Evolutionary conservation across 30 jellyfish, hydroid and myxozoan genomes (phyloP), one percentile per base, ranked within the genome.

Genomic region (Cassiopea andromeda): DNA sequence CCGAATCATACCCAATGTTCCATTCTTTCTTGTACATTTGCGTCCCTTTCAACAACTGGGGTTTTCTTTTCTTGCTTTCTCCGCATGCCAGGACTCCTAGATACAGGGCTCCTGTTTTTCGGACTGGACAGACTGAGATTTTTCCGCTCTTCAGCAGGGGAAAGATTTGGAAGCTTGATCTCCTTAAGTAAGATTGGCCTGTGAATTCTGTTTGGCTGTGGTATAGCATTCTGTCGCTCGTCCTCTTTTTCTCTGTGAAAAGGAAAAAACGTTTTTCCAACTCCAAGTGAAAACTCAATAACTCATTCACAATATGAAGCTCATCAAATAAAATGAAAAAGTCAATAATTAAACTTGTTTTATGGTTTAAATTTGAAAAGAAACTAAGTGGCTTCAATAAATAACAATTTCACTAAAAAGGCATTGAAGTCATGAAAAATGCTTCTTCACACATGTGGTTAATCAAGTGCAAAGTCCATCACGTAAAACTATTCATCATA

Each of bases 1-100:
- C n/a, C 68, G 68, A 5, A 8, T 80, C 85, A 87, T 78, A 87
- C 94, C 94, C 94, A 87, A 38, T 87, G 94, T 69, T 87, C 94
- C 94, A 87, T 87, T 54, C 94, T n/a, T 58, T 87, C 86, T 71
- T 66, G 68, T 7, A 83, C 90, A 13, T 69, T 48, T 0, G 69
- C 77, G 64, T 67, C 91, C 75, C 58, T 73, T 19, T 83, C 84
- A 16, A 54, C 49, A 38, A 8, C 77, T 18, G 91, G 84, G 45
- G 69, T 44, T 7, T 68, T 79, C 18, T 68, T 58, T 27, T 58
- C 89, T 9, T 75, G 89, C 69, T 58, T 80, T 58, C 89, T 58
- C 14, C 79, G 50, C 80, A 59, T 66, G 16, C 78, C 91, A 9
- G 84, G 91, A 67, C 91, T 83, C 44, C 91, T 80, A 43, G 50